phyloP scores from a whole-genome alignment of 92 coral and sea anemone genomes.

The Siderastrea siderea region DNA sequence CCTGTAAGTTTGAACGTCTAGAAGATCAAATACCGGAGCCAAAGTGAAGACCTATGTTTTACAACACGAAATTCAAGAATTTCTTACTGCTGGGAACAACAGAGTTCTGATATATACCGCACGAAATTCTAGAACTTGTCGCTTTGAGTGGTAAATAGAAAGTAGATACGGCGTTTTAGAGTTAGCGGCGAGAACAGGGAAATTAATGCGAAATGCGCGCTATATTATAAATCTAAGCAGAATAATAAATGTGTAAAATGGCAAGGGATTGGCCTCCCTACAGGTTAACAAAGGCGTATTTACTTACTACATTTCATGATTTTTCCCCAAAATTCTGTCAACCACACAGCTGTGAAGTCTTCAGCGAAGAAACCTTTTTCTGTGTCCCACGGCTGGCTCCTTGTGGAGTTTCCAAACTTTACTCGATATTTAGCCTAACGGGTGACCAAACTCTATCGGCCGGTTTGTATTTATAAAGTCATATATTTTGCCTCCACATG shows the following conservation, averaged over 20 bases:
- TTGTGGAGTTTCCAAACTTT: conserved; percentile 2
- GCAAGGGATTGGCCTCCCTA: conserved; percentile 32
- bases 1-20: too few species aligned
- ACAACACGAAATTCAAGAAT: conserved; percentile 12
- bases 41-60: conserved; percentile 8
- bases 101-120: conserved; percentile 15
- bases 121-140: conserved; percentile 7
- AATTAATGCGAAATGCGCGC: conserved; percentile 12
- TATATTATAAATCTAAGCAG: conserved; percentile 2
- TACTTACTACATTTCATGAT: conserved; percentile 34
- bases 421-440: conserved; percentile 1
- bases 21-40: background rate
- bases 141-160: background rate
- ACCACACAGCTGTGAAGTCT: background rate
- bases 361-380: background rate
- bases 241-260: conserved; percentile 37
- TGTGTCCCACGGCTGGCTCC: background rate
- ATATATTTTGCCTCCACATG: conserved; percentile 54
- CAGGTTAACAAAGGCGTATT: conserved; percentile 44
- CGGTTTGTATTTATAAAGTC: conserved; percentile 43
- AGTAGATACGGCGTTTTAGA: conserved; percentile 1
- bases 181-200: background rate
- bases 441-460: conserved; percentile 32
- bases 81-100: background rate
- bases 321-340: conserved; percentile 2